Evolutionary conservation across 2,888 invertebrate species (phyloP).

Genomic region (Pterostichus madidus): DNA sequence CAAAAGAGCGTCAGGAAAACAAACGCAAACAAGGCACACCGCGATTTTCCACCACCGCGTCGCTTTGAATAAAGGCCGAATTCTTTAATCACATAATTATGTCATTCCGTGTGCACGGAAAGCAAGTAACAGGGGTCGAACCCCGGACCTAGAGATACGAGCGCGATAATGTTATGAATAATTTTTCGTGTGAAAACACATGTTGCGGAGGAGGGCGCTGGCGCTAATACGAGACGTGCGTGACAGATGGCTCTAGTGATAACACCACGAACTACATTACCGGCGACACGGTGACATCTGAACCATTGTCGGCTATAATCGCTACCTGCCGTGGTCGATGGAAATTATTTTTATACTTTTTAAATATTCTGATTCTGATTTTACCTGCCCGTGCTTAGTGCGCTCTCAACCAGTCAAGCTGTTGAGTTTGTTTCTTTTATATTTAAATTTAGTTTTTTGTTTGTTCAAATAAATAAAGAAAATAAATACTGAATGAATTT

Average conservation of each 20-base stretch:
- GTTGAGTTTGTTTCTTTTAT: constrained; percentile 27
- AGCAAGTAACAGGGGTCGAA: constrained; percentile 26
- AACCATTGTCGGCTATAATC: constrained; percentile 68
- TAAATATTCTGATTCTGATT: constrained; percentile 50
- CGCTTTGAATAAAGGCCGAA: constrained; percentile 15
- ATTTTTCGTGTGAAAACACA: constrained; percentile 76
- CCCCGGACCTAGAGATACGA: constrained; percentile 53
- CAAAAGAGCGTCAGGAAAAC: constrained; percentile 26
- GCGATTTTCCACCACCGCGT: neutral
- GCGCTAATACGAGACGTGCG: constrained; percentile 75
- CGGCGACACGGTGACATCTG: constrained; percentile 70
- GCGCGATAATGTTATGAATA: constrained; percentile 72
- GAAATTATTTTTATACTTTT: constrained; percentile 65
- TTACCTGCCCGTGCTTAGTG: constrained; percentile 20
- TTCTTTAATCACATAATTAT: constrained; percentile 74
- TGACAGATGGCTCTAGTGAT: constrained; percentile 74
- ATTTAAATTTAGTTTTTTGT: constrained; percentile 31
- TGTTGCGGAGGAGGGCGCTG: constrained; percentile 69
- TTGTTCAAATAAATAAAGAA: constrained; percentile 5
- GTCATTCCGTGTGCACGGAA: constrained; percentile 73
- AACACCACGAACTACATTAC: constrained; percentile 71
- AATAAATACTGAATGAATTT: constrained; percentile 1
- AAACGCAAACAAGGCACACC: constrained; percentile 33
- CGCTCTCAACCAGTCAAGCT: neutral
- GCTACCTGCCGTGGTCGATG: constrained; percentile 61